Conservation (phyloP, 2,797 vertebrate genomes). For the Melanotaenia pygmaea region DNA sequence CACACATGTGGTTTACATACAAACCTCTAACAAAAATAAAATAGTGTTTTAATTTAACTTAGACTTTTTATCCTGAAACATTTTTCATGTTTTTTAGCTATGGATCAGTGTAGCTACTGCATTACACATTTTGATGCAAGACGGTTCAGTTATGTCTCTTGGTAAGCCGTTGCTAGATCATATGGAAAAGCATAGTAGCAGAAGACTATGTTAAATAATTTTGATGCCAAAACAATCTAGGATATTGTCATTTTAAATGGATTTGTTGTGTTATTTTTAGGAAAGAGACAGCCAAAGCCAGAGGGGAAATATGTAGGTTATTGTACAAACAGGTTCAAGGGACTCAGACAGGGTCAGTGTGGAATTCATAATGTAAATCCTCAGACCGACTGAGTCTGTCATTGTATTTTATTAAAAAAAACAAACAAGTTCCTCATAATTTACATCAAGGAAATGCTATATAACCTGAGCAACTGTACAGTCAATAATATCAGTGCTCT, state of each 20-base stretch:
- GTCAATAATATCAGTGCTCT: constrained; percentile 7
- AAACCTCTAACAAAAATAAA: no score
- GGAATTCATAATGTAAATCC: constrained; percentile 59
- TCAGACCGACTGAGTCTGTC: not conserved
- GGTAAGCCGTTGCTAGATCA: no score
- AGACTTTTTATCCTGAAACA: no score
- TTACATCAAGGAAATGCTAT: no score
- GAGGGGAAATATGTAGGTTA: constrained; percentile 45
- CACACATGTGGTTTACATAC: no score
- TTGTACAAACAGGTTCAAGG: constrained; percentile 31
- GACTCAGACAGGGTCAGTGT: constrained; percentile 47
- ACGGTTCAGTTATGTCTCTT: not conserved
- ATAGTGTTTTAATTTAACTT: no score
- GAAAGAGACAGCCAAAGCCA: constrained; percentile 18
- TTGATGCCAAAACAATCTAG: constrained; percentile 19
- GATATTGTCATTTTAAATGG: constrained; percentile 56
- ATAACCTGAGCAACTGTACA: not conserved
- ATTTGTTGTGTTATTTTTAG: constrained; percentile 43
- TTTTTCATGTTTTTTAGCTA: not conserved
- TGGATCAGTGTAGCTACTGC: not conserved
- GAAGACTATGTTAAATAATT: constrained; percentile 10
- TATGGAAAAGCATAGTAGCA: not conserved
- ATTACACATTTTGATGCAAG: not conserved
- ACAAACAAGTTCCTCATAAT: not conserved
- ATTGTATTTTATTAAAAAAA: constrained; percentile 42